phyloP scores from a whole-genome alignment of 2,888 invertebrate genomes.

The Disparrhopalites patrizii region DNA sequence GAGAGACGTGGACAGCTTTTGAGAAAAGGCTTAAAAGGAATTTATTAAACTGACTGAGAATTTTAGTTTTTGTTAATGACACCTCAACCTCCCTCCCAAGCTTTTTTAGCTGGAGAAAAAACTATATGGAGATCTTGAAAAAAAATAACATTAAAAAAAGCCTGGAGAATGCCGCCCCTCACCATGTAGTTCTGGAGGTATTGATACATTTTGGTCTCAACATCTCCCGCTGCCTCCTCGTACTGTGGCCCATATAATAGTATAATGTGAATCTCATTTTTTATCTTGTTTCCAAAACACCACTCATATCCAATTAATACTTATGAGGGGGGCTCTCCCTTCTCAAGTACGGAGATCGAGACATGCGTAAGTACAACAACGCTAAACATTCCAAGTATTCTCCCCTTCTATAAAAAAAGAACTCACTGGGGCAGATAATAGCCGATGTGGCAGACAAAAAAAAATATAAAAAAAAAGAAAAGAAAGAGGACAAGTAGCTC shows the following conservation, averaged over 20 bases:
- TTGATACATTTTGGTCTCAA: too few relatives aligned
- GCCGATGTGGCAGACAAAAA: not conserved
- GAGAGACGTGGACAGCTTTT: too few relatives aligned
- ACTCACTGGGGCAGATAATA: not conserved
- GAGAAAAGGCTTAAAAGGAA: not conserved
- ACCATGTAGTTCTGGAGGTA: too few relatives aligned
- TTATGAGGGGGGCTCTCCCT: not conserved
- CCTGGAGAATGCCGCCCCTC: too few relatives aligned
- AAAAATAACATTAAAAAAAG: too few relatives aligned
- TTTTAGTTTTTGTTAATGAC: not conserved
- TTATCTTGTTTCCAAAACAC: not conserved
- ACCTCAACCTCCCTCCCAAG: not conserved
- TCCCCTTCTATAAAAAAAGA: not conserved
- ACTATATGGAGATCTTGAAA: too few relatives aligned
- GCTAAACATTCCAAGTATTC: not conserved
- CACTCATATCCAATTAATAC: slow-evolving; percentile 5
- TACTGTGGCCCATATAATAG: too few relatives aligned
- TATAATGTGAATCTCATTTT: too few relatives aligned
- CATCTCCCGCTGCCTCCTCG: too few relatives aligned
- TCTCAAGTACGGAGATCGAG: too few relatives aligned
- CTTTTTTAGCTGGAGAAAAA: too few relatives aligned
- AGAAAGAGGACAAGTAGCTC: not conserved
- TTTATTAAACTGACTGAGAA: not conserved
- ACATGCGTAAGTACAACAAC: not conserved
- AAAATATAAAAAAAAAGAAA: too few relatives aligned